These are phyloP conservation scores for Nematolebias whitei DNA, from an alignment of 2,113 vertebrate genomes.

Conservation along the genomic window DNA sequence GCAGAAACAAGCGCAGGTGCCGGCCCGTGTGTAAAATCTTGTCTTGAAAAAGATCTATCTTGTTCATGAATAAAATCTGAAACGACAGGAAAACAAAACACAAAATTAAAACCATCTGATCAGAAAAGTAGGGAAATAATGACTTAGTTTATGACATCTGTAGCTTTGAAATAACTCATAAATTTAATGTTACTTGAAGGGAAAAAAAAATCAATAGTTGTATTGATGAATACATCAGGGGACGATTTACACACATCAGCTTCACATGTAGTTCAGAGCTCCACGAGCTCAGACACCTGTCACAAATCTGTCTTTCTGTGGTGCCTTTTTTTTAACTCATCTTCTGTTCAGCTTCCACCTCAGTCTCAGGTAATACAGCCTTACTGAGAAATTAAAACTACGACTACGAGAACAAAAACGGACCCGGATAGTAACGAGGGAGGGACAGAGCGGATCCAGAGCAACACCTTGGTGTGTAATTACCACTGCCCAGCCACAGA, in stretches of 20 bases:
- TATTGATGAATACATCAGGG: slow-evolving; percentile 8
- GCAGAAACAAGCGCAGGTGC: slow-evolving; percentile 77
- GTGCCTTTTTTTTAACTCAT: background rate
- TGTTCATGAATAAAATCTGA: slow-evolving; percentile 85
- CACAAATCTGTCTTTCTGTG: slow-evolving; percentile 5
- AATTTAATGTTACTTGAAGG: slow-evolving; percentile 21
- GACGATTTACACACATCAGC: no score
- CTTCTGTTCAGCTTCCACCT: background rate
- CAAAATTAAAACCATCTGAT: background rate
- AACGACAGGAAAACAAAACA: slow-evolving; percentile 34
- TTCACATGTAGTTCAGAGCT: no score
- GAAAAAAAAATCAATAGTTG: slow-evolving; percentile 41
- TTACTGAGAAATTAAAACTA: slow-evolving; percentile 60
- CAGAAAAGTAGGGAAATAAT: background rate
- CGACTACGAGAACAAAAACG: background rate
- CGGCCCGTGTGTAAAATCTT: slow-evolving; percentile 80
- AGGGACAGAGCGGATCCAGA: slow-evolving; percentile 10
- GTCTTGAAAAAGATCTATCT: slow-evolving; percentile 84
- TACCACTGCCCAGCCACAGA: slow-evolving; percentile 32
- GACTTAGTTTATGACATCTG: slow-evolving; percentile 8
- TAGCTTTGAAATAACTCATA: background rate
- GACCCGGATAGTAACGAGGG: slow-evolving; percentile 16
- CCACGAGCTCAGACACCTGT: background rate
- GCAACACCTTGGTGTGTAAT: slow-evolving; percentile 41
- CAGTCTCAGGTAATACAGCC: background rate